Evolutionary conservation across 2,797 vertebrate species (phyloP).

Genomic region (Kryptopterus vitreolus): DNA sequence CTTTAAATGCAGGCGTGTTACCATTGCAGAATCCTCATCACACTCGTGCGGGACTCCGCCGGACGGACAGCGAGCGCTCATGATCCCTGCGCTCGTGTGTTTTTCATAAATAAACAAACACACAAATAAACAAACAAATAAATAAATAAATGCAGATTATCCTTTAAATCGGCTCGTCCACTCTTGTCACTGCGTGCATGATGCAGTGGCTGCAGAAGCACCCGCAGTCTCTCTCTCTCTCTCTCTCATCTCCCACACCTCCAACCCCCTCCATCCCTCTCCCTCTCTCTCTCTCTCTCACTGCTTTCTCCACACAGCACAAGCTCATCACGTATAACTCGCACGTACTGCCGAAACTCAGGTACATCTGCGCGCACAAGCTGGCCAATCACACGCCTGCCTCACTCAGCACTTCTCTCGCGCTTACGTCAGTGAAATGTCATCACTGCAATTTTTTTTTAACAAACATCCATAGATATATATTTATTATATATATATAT

Average conservation of each 20-base stretch:
- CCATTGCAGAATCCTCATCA: conserved; percentile 23
- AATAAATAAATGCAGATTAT: background rate
- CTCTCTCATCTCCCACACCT: no score
- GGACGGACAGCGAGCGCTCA: conserved; percentile 3
- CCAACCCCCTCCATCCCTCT: conserved; percentile 15
- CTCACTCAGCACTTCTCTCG: conserved; percentile 14
- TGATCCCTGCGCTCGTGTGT: background rate
- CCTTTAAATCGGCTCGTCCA: conserved; percentile 10
- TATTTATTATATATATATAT: no score
- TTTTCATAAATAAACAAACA: no score
- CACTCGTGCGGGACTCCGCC: background rate
- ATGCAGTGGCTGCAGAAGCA: conserved; percentile 37
- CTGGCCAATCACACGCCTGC: background rate
- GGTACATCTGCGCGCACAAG: conserved; percentile 4
- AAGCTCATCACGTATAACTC: conserved; percentile 59
- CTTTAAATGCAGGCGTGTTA: conserved; percentile 14
- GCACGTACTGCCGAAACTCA: conserved; percentile 55
- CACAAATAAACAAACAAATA: no score
- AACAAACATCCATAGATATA: no score
- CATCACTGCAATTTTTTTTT: background rate
- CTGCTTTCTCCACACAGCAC: conserved; percentile 50
- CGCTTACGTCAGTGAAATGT: background rate
- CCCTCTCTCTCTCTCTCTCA: conserved; percentile 21
- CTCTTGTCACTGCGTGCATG: background rate
- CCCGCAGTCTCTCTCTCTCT: background rate